A percentile compares a stretch with the other conserved stretches of the same genome.
Conservation (phyloP, 2,797 vertebrate species). For the Borostomias antarcticus region DNA sequence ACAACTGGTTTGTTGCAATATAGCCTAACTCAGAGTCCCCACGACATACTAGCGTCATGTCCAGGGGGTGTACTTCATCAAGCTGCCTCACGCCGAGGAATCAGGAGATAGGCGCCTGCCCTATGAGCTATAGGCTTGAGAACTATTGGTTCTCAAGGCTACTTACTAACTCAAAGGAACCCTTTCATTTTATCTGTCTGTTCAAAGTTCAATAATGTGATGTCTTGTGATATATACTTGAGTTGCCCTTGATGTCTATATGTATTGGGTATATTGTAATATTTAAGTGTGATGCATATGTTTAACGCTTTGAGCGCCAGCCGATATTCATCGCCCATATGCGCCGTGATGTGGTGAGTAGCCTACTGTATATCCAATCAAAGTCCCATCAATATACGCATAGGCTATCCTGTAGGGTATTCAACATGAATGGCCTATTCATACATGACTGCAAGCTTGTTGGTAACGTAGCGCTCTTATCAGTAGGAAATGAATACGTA, state of each 20-base stretch:
- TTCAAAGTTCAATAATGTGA: slow-evolving; percentile 61
- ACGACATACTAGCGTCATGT: too few relatives aligned
- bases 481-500: background rate
- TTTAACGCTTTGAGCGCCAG: background rate
- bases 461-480: slow-evolving; percentile 24
- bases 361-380: background rate
- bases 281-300: slow-evolving; percentile 6
- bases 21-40: too few relatives aligned
- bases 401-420: background rate
- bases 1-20: too few relatives aligned
- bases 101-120: too few relatives aligned
- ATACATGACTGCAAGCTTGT: slow-evolving; percentile 30
- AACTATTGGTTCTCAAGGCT: too few relatives aligned
- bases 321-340: background rate
- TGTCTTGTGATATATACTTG: slow-evolving; percentile 59
- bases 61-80: too few relatives aligned
- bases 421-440: background rate
- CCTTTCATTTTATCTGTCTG: too few relatives aligned
- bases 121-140: too few relatives aligned
- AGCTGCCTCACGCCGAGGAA: too few relatives aligned
- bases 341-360: background rate
- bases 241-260: slow-evolving; percentile 26
- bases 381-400: slow-evolving; percentile 4
- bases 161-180: too few relatives aligned
- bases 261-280: background rate